Conservation (phyloP, 2,888 invertebrate species). For the Portevinia maculata region DNA sequence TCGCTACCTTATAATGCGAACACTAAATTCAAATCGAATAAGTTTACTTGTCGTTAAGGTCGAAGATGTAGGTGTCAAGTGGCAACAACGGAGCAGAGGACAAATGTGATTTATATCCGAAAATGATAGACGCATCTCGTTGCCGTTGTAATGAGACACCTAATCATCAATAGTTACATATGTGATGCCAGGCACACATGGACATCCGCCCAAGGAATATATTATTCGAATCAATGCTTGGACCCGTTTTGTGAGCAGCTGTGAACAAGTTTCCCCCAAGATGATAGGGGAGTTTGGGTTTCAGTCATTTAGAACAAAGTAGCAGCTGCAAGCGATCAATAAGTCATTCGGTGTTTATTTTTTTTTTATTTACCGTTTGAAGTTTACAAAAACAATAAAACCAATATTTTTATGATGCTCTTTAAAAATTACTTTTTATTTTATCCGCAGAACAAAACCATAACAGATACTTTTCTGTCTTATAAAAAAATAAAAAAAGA, state of each 20-base stretch:
- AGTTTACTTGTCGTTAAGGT: conserved; percentile 13
- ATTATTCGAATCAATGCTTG: conserved; percentile 54
- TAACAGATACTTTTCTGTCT: too few species aligned
- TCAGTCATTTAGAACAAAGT: conserved; percentile 23
- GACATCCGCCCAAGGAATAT: conserved; percentile 25
- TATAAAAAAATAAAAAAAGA: too few species aligned
- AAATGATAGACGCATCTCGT: conserved; percentile 46
- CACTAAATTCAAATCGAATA: conserved; percentile 23
- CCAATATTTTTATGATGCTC: too few species aligned
- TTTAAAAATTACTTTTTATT: too few species aligned
- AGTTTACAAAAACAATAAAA: too few species aligned
- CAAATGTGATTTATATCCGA: conserved; percentile 58
- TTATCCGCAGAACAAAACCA: too few species aligned
- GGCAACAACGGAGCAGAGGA: conserved; percentile 11
- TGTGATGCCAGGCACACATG: conserved; percentile 14
- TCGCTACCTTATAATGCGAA: conserved; percentile 19
- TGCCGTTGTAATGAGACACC: conserved; percentile 43
- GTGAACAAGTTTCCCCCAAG: not conserved
- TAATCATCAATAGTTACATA: conserved; percentile 46
- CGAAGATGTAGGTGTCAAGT: conserved; percentile 29
- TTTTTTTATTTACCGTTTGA: too few species aligned
- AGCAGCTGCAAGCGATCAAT: conserved; percentile 67
- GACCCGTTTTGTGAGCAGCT: conserved; percentile 3
- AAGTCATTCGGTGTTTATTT: conserved; percentile 55
- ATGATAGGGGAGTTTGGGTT: not conserved